phyloP scores from a whole-genome alignment of 2,888 invertebrate genomes.

The Melipona bicolor region DNA sequence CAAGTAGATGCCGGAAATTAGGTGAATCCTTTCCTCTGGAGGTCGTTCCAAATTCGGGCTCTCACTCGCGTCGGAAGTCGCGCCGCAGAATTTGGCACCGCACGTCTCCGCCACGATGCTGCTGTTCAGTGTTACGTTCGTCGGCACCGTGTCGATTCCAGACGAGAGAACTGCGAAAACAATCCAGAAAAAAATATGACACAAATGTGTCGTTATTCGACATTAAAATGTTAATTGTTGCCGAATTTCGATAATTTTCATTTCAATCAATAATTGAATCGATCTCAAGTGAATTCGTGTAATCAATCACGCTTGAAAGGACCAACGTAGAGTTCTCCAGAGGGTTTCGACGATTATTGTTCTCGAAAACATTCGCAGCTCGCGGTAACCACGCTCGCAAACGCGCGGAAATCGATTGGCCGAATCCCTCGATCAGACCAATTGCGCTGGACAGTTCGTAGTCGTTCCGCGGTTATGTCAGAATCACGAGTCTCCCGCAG shows the following conservation, averaged over 20 bases:
- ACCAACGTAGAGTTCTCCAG: too few relatives aligned
- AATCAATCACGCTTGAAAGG: too few relatives aligned
- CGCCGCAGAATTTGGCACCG: slow-evolving; percentile 90
- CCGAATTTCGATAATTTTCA: too few relatives aligned
- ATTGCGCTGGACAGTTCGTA: slow-evolving; percentile 3
- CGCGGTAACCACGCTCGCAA: not conserved
- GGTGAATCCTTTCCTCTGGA: slow-evolving; percentile 89
- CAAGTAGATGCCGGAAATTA: slow-evolving; percentile 92
- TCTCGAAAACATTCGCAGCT: not conserved
- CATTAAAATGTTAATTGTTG: too few relatives aligned
- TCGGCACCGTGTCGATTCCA: slow-evolving; percentile 71
- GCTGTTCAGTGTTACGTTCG: slow-evolving; percentile 82
- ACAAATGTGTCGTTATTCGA: too few relatives aligned
- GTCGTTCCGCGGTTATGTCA: not conserved
- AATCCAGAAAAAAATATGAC: not conserved
- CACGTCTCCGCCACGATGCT: slow-evolving; percentile 86
- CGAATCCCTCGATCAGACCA: not conserved
- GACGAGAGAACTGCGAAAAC: slow-evolving; percentile 79
- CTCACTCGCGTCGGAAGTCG: slow-evolving; percentile 84
- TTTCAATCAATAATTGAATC: too few relatives aligned
- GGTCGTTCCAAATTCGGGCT: slow-evolving; percentile 91
- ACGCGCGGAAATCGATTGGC: not conserved
- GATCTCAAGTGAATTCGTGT: too few relatives aligned
- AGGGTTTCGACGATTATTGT: not conserved
- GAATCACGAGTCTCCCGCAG: not conserved